A percentile compares a stretch with the other conserved stretches of the same genome.
These are phyloP conservation scores for Oxygymnocypris stewartii DNA, from an alignment of 2,113 vertebrate genomes.

Conservation along the genomic window DNA sequence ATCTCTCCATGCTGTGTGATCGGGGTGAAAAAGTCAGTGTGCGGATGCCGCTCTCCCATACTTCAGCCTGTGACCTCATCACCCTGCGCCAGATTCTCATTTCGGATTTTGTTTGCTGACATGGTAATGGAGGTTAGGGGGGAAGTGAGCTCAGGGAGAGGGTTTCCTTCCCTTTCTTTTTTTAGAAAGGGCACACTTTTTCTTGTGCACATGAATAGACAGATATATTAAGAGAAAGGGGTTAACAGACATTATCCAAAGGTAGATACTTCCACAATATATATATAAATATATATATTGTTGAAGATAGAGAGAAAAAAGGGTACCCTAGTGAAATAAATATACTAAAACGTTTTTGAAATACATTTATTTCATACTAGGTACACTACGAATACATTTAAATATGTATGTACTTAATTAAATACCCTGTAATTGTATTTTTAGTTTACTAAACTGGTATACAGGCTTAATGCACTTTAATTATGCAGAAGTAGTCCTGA, in stretches of 20 bases:
- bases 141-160: neutral
- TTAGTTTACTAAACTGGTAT: too few species aligned
- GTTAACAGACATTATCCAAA: neutral
- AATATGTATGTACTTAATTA: too few species aligned
- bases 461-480: too few species aligned
- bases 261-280: neutral
- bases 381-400: too few species aligned
- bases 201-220: neutral
- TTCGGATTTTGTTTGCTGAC: slow-evolving; percentile 32
- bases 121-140: slow-evolving; percentile 41
- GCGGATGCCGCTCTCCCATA: neutral
- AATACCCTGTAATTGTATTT: too few species aligned
- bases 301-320: neutral
- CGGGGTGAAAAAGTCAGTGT: slow-evolving; percentile 25
- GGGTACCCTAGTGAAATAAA: neutral
- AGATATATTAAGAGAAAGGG: neutral
- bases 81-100: slow-evolving; percentile 31
- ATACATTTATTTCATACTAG: too few species aligned
- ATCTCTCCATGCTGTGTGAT: slow-evolving; percentile 24
- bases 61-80: slow-evolving; percentile 32
- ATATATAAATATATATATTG: neutral
- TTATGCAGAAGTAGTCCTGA: too few species aligned
- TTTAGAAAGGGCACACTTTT: neutral
- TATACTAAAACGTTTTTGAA: too few species aligned
- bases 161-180: neutral